A percentile compares a stretch with the other conserved stretches of the same genome.
These are phyloP conservation scores for Drosophila nasuta DNA, from an alignment of 1,140 invertebrate genomes.

Conservation along the genomic window DNA sequence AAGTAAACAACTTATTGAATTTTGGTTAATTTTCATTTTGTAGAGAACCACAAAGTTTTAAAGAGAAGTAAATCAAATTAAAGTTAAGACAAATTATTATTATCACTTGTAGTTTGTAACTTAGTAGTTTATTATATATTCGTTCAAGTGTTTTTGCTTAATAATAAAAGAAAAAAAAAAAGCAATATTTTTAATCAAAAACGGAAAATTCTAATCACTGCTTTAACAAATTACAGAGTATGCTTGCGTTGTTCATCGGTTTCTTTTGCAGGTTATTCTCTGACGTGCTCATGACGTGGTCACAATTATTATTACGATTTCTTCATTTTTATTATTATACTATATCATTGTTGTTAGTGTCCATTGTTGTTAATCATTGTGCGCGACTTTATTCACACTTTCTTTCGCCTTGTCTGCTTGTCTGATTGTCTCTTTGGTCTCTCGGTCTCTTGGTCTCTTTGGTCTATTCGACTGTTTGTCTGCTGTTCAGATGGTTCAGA, in stretches of 20 bases:
- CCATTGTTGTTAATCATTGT: constrained; percentile 70
- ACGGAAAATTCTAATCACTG: no score
- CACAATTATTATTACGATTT: constrained; percentile 75
- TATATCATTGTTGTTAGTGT: constrained; percentile 60
- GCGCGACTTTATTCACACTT: constrained; percentile 77
- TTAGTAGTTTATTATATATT: no score
- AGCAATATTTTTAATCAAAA: background rate
- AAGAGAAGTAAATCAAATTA: no score
- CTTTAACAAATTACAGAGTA: constrained; percentile 17
- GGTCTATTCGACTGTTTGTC: constrained; percentile 22
- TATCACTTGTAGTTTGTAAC: no score
- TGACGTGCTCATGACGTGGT: constrained; percentile 73
- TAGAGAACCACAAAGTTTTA: no score
- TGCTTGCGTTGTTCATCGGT: background rate
- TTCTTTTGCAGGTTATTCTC: constrained; percentile 1
- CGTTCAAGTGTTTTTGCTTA: no score
- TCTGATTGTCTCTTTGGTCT: constrained; percentile 1
- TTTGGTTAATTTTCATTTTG: no score
- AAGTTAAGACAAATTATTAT: no score
- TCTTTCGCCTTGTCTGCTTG: constrained; percentile 50
- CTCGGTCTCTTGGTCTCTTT: background rate
- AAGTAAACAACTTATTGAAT: no score
- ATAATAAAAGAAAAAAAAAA: background rate
- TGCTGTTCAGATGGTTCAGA: background rate
- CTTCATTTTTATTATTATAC: constrained; percentile 46